phyloP scores from a whole-genome alignment of 2,888 invertebrate genomes.

The Epistrophe eligans region DNA sequence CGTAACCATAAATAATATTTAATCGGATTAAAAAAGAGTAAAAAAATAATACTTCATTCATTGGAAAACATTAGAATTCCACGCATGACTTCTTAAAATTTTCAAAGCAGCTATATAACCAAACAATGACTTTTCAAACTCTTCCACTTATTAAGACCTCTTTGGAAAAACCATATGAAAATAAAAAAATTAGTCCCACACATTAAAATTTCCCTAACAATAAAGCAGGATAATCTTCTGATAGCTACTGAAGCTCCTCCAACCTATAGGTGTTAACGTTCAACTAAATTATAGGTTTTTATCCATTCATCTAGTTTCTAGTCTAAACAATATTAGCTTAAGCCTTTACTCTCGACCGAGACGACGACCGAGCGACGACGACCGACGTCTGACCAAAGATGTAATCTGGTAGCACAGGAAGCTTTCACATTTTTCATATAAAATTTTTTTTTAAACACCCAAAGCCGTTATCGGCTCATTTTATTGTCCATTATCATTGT shows the following conservation, averaged over 20 bases:
- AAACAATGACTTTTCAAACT: slow-evolving; percentile 15
- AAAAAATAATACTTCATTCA: not conserved
- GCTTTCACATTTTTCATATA: slow-evolving; percentile 69
- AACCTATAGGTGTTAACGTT: slow-evolving; percentile 43
- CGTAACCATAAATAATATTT: slow-evolving; percentile 11
- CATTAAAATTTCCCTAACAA: slow-evolving; percentile 63
- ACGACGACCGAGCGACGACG: too few species aligned
- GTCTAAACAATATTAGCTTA: slow-evolving; percentile 26
- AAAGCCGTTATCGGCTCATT: slow-evolving; percentile 26
- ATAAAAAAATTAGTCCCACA: slow-evolving; percentile 31
- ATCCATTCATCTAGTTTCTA: slow-evolving; percentile 18
- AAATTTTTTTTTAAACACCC: slow-evolving; percentile 20
- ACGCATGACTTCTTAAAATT: not conserved
- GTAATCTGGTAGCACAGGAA: slow-evolving; percentile 67
- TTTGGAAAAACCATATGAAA: not conserved
- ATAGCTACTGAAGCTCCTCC: slow-evolving; percentile 56
- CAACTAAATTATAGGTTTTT: slow-evolving; percentile 36
- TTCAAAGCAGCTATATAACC: not conserved
- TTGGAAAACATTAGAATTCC: not conserved
- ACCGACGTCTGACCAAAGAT: not conserved
- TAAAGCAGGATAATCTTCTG: slow-evolving; percentile 42
- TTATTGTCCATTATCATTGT: slow-evolving; percentile 45
- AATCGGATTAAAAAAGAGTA: slow-evolving; percentile 11
- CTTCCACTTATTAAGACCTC: slow-evolving; percentile 10
- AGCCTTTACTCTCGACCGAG: not conserved